Evolutionary conservation across 2,888 invertebrate genomes (phyloP).

Genomic region (Ischnus inquisitorius): DNA sequence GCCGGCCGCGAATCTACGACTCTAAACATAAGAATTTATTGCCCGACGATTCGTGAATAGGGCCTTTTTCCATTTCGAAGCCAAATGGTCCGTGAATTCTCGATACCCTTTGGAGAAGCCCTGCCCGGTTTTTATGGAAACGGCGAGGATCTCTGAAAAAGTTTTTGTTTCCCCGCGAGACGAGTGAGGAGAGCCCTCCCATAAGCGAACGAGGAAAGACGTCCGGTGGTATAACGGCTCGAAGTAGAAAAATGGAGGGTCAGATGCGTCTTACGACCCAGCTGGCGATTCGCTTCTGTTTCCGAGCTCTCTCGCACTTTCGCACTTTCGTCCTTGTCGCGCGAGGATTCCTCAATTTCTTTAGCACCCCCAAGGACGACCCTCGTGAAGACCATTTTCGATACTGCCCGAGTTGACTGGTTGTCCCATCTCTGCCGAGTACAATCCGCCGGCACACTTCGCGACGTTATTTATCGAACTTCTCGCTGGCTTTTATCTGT

Average conservation of each 20-base stretch:
- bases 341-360: constrained; percentile 49
- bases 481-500: constrained; percentile 55
- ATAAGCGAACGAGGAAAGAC: constrained; percentile 1
- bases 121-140: constrained; percentile 24
- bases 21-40: constrained; percentile 46
- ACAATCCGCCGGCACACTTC: constrained; percentile 39
- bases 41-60: constrained; percentile 16
- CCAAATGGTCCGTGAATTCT: constrained; percentile 61
- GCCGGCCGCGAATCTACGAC: constrained; percentile 19
- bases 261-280: constrained; percentile 56
- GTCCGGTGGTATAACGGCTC: constrained; percentile 10
- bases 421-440: constrained; percentile 2
- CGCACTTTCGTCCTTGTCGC: constrained; percentile 26
- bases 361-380: constrained; percentile 50
- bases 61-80: constrained; percentile 34
- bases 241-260: constrained; percentile 57
- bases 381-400: constrained; percentile 57
- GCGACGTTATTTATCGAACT: constrained; percentile 56
- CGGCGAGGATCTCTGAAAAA: constrained; percentile 29
- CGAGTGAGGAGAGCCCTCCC: constrained; percentile 4
- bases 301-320: constrained; percentile 48
- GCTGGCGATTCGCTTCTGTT: constrained; percentile 49
- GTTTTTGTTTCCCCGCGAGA: constrained; percentile 41
- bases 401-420: constrained; percentile 27
- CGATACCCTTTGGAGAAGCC: constrained; percentile 37